Evolutionary conservation across 1,140 invertebrate species (phyloP), one percentile per base, ranked within the genome.

Genomic region (Notospermus geniculatus): DNA sequence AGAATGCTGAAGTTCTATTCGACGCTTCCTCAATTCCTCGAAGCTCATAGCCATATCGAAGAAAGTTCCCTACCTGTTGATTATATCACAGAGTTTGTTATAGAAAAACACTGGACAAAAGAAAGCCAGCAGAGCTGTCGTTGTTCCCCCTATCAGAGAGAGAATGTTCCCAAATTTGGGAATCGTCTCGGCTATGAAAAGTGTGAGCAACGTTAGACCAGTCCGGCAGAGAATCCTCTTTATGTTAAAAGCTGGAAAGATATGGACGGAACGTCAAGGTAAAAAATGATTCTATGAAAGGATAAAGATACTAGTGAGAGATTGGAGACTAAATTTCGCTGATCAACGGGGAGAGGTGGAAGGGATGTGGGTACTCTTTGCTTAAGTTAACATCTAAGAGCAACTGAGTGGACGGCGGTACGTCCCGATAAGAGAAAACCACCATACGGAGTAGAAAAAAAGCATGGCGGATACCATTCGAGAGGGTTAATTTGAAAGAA

Each of bases 81-180:
- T 39, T 58, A 64, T 60, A n/a, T 52, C 60, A 36, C 72, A 74
- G 0, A 91, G 79, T 57, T 79, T 85, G 66, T 89, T 79, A 73
- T 95, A 95, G 65, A 95, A 88, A 22, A 95, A 64, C 0, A 91
- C 89, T 0, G 93, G 93, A 25, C 94, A 84, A 19, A 96, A 84
- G 63, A 93, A 93, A 1, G 87, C 87, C 62, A 93, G 87, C 5
- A 95, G 75, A 0, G 91, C 91, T 0, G 91, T 90, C 0, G 90
- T 92, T 0, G 94, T 85, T 0, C 89, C 89, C 17, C 92, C 92
- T 2, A 95, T 87, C 2, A 96, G 80, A 28, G 91, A 87, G 87
- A 96, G 90, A 1, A 96, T 88, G n/a, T 92, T 83, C 64, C 93
- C 92, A 74, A 95, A 95, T n/a, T 27, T 50, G 4, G 46, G 46